Evolutionary conservation across 1,140 invertebrate genomes (phyloP).

Genomic region (Hylaeus volcanicus): DNA sequence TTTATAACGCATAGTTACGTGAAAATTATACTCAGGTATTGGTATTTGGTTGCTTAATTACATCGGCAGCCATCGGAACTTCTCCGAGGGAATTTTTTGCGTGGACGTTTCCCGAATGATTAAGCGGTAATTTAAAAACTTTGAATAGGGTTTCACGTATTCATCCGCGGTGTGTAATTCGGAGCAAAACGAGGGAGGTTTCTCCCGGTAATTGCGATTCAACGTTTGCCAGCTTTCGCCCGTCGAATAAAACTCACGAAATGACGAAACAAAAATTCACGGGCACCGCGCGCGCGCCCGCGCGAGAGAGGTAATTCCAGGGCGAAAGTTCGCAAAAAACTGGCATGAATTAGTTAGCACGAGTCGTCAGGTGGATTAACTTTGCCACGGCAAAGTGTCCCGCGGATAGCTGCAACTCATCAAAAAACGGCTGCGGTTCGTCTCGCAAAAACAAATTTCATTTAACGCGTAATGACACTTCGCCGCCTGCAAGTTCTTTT

Average conservation of each 20-base stretch:
- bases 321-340: conserved; percentile 58
- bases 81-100: too few species aligned
- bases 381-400: conserved; percentile 9
- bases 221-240: conserved; percentile 40
- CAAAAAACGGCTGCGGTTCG: conserved; percentile 37
- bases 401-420: conserved; percentile 45
- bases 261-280: conserved; percentile 45
- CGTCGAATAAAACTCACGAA: conserved; percentile 18
- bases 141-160: too few species aligned
- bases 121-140: too few species aligned
- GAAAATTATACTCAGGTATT: too few species aligned
- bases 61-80: too few species aligned
- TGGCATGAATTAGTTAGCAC: conserved; percentile 59
- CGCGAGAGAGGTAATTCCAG: conserved; percentile 50
- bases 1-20: too few species aligned
- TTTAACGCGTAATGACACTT: conserved; percentile 62
- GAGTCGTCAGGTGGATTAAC: conserved; percentile 50
- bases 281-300: conserved; percentile 25
- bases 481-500: conserved; percentile 37
- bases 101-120: too few species aligned
- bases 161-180: background rate
- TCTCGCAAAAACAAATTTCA: conserved; percentile 55
- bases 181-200: background rate
- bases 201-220: conserved; percentile 6
- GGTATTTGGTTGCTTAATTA: too few species aligned